These are phyloP conservation scores for Silurus glanis DNA, from an alignment of 2,113 vertebrate genomes.

Conservation along the genomic window DNA sequence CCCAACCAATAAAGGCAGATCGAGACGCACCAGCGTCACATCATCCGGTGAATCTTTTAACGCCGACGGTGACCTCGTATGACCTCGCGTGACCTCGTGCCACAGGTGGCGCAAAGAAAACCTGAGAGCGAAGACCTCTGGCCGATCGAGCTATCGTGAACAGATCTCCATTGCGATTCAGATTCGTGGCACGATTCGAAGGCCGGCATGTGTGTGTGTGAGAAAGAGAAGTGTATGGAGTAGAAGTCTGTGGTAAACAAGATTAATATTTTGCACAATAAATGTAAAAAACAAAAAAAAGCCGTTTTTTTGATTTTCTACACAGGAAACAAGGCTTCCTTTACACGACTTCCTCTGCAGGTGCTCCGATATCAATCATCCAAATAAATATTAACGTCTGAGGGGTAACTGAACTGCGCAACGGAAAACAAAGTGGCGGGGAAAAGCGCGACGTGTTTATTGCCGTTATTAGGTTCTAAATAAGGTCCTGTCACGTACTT, in stretches of 20 bases:
- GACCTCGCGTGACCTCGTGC: background rate
- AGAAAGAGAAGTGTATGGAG: background rate
- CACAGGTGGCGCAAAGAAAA: background rate
- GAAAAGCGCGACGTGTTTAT: background rate
- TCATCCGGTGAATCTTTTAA: slow-evolving; percentile 41
- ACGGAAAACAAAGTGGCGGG: slow-evolving; percentile 2
- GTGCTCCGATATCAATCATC: slow-evolving; percentile 61
- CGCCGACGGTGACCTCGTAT: too few relatives aligned
- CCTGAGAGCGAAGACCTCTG: slow-evolving; percentile 17
- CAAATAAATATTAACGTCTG: slow-evolving; percentile 49
- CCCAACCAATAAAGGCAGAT: background rate
- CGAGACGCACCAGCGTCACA: background rate
- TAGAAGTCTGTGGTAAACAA: background rate
- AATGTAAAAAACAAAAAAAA: background rate
- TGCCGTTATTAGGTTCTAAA: background rate
- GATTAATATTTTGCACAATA: background rate
- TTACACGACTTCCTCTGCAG: slow-evolving; percentile 74
- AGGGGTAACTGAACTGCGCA: slow-evolving; percentile 10
- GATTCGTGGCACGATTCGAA: too few relatives aligned
- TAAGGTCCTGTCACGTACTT: too few relatives aligned
- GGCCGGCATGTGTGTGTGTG: too few relatives aligned
- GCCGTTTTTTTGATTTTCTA: slow-evolving; percentile 49
- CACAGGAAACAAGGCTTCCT: slow-evolving; percentile 74
- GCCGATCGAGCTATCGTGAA: background rate
- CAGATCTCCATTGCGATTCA: background rate